A percentile compares a stretch with the other conserved stretches of the same genome.
Conservation (phyloP, 1,140 invertebrate species). For the Papilio xuthus region DNA sequence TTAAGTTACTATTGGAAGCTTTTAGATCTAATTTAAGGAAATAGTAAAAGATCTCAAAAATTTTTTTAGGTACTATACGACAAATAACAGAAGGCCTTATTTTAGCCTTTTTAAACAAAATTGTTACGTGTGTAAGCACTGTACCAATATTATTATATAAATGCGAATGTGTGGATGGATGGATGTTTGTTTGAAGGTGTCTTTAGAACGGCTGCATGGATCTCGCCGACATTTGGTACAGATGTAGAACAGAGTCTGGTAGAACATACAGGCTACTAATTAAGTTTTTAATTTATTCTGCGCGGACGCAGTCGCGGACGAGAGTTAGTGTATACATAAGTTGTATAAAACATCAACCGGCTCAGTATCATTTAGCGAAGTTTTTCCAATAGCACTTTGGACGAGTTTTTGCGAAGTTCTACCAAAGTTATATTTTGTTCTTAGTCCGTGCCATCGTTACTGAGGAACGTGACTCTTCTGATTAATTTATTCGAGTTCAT, state of each 20-base stretch:
- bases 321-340: conserved; percentile 37
- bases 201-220: no score
- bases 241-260: no score
- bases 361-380: conserved; percentile 61
- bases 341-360: conserved; percentile 55
- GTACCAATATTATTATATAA: no score
- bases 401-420: conserved; percentile 51
- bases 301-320: no score
- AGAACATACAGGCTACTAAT: no score
- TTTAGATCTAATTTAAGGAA: background rate
- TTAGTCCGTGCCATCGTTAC: conserved; percentile 68
- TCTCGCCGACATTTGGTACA: no score
- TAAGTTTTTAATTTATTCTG: no score
- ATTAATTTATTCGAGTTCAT: conserved; percentile 67
- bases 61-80: no score
- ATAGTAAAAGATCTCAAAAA: no score
- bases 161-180: no score
- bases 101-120: background rate
- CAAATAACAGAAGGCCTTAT: background rate
- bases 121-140: background rate
- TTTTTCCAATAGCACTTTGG: conserved; percentile 52
- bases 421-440: conserved; percentile 62
- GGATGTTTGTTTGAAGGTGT: no score
- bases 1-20: background rate
- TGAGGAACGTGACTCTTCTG: conserved; percentile 64